Conservation (phyloP, 2,113 vertebrate genomes). For the Erythrocercus mccallii region DNA sequence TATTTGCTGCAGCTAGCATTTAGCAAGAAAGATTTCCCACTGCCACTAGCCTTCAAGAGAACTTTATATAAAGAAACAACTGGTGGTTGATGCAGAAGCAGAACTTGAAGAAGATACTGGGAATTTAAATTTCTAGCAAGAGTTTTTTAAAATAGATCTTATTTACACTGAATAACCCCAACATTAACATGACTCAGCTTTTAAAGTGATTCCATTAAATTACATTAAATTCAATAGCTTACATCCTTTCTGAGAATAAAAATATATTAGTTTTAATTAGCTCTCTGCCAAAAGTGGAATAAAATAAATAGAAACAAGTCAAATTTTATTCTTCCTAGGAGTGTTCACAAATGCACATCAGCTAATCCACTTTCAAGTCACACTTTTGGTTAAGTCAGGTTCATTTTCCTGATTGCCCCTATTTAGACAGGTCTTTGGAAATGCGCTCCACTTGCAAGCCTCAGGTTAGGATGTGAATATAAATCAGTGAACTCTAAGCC, state of each 20-base stretch:
- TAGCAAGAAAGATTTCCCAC: background rate
- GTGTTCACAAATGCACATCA: background rate
- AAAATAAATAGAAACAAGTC: background rate
- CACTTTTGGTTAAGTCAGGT: conserved; percentile 47
- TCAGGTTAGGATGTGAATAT: conserved; percentile 47
- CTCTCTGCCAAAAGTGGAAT: background rate
- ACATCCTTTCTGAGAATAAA: background rate
- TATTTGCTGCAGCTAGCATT: background rate
- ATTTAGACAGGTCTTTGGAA: conserved; percentile 59
- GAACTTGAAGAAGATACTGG: background rate
- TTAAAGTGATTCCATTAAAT: conserved; percentile 4
- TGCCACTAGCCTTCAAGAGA: background rate
- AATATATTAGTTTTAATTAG: conserved; percentile 7
- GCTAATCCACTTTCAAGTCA: conserved; percentile 58
- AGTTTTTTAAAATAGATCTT: background rate
- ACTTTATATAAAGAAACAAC: background rate
- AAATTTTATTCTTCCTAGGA: background rate
- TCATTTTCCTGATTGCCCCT: conserved; percentile 64
- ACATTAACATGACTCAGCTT: background rate
- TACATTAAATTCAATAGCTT: background rate
- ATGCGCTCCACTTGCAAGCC: conserved; percentile 38
- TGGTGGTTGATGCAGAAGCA: background rate
- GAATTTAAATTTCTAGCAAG: background rate
- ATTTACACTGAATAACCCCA: background rate
- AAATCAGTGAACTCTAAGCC: conserved; percentile 53